phyloP scores from a whole-genome alignment of 35 echinoderm and acorn worm species.

The Ophioderma brevispina region DNA sequence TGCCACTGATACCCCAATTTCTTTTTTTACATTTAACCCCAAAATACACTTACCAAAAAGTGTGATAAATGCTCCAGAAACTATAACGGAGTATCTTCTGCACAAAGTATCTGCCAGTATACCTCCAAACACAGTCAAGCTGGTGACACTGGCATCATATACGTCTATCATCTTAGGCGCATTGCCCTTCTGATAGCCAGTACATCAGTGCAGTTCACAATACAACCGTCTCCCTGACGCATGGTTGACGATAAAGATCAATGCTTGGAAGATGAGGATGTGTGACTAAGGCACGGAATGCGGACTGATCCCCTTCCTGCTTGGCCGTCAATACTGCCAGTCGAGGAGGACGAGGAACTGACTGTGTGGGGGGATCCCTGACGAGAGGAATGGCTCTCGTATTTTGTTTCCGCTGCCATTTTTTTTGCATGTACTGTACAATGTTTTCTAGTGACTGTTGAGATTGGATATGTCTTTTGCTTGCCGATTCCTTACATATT shows the following conservation, averaged over 20 bases:
- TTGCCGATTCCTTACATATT: too few species aligned
- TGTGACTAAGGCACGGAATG: background rate
- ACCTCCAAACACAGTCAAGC: slow-evolving; percentile 53
- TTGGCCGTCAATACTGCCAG: background rate
- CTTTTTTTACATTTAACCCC: background rate
- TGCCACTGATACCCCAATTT: background rate
- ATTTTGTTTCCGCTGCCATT: background rate
- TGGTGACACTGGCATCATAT: slow-evolving; percentile 29
- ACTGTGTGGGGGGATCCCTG: background rate
- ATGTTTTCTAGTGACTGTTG: too few species aligned
- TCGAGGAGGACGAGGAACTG: background rate
- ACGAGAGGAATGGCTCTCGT: background rate
- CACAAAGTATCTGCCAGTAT: slow-evolving; percentile 22
- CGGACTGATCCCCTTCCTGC: background rate
- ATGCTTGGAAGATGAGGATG: slow-evolving; percentile 38
- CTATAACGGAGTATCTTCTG: slow-evolving; percentile 18
- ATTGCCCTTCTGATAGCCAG: slow-evolving; percentile 20
- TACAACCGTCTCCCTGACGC: slow-evolving; percentile 37
- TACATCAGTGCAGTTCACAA: slow-evolving; percentile 38
- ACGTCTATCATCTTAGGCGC: slow-evolving; percentile 48
- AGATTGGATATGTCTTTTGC: too few species aligned
- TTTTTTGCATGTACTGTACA: too few species aligned
- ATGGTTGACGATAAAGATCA: slow-evolving; percentile 44
- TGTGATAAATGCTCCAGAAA: slow-evolving; percentile 33
- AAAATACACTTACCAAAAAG: slow-evolving; percentile 34